Evolutionary conservation across 2,797 vertebrate species (phyloP), one percentile per base, ranked within the genome.

Genomic region (Antennarius maculatus): DNA sequence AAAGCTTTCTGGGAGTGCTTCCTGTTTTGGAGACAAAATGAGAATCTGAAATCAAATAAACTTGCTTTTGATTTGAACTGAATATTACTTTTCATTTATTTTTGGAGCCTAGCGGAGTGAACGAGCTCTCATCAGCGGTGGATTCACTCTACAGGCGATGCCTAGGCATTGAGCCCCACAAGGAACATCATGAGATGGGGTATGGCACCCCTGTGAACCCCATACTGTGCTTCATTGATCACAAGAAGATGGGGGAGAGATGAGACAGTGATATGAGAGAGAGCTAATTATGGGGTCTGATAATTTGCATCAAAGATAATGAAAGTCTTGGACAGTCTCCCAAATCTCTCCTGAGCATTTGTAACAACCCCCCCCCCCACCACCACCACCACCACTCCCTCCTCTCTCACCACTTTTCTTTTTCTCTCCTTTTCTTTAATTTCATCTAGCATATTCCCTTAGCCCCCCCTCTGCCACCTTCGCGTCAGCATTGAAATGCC

Each of bases 291-390:
- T 86, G 74, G 71, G 80, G 79, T 91, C 86, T 91, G 89, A 92
- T 92, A 71, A 87, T 92, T 91, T 88, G 77, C 87, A 88, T 93
- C 86, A 89, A 88, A 92, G 86, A 90, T 93, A 91, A 92, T 92
- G 86, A 92, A 91, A 91, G 87, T 91, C 88, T 92, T 92, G 89
- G 88, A 90, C 80, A 81, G 83, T 87, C 77, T 92, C 88, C 88
- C 90, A 88, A 89, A 89, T 86, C 80, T 89, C 87, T 88, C 77
- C 74, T 3, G 64, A 83, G 80, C 83, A 81, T 84, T 81, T 76
- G 37, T 52, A 76, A 71, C 54, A 60, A 57, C 49, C 66, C 70
- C 54, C 66, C 23, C 70, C 54, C 66, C n/a, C n/a, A n/a, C n/a
- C n/a, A n/a, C n/a, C n/a, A n/a, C n/a, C n/a, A n/a, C n/a, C n/a